These are phyloP conservation scores for Aphelenchoides avenae DNA, from an alignment of 1,140 invertebrate species.

Conservation along the genomic window DNA sequence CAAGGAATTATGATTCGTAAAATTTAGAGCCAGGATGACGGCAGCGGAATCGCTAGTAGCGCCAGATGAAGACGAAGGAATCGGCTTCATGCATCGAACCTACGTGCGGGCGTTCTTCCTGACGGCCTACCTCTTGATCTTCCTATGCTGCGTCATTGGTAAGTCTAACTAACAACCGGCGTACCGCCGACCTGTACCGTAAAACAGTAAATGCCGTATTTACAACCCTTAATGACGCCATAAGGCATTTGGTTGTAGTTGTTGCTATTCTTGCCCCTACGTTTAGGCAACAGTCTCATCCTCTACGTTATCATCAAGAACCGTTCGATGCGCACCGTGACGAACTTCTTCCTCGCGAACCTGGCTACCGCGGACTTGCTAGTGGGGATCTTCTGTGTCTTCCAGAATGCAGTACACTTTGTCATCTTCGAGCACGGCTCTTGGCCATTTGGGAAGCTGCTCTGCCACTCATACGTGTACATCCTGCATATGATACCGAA, in stretches of 20 bases:
- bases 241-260: too few relatives aligned
- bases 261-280: too few relatives aligned
- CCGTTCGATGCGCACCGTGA: conserved; percentile 69
- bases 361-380: conserved; percentile 77
- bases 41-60: too few relatives aligned
- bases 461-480: conserved; percentile 52
- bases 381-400: conserved; percentile 78
- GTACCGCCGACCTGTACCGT: too few relatives aligned
- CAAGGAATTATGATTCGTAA: too few relatives aligned
- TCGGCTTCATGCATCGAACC: conserved; percentile 14
- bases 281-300: conserved; percentile 72
- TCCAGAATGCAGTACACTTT: conserved; percentile 69
- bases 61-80: conserved; percentile 11
- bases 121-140: conserved; percentile 7
- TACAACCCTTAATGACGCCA: conserved; percentile 1
- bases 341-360: too few relatives aligned
- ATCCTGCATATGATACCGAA: conserved; percentile 53
- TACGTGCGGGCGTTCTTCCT: conserved; percentile 18
- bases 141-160: conserved; percentile 7
- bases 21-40: too few relatives aligned
- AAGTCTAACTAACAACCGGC: too few relatives aligned
- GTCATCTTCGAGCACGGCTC: conserved; percentile 47
- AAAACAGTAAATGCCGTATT: too few relatives aligned
- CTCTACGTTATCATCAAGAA: conserved; percentile 75
- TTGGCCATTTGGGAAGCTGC: conserved; percentile 50